Conservation (phyloP, 2,797 vertebrate species). For the Rhabdomys pumilio region DNA sequence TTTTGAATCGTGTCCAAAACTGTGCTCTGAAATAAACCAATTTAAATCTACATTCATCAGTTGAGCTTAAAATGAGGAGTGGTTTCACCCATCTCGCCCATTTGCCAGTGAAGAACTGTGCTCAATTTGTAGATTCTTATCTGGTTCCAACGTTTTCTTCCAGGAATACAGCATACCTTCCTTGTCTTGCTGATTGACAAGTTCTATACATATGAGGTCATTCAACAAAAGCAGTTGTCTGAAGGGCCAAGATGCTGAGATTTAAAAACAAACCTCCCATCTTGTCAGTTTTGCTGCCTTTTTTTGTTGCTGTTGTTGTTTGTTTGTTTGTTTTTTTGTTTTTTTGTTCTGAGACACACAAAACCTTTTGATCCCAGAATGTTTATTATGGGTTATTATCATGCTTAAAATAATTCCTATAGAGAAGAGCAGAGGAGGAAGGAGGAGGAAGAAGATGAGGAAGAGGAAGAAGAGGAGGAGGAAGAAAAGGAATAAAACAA, state of each 20-base stretch:
- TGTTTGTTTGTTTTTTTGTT: not conserved
- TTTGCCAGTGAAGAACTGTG: conserved; percentile 71
- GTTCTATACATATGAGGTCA: not conserved
- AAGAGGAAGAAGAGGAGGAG: no score
- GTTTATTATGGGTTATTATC: conserved; percentile 40
- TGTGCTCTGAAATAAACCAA: conserved; percentile 78
- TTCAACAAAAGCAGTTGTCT: not conserved
- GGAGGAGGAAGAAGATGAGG: no score
- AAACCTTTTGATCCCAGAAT: conserved; percentile 56
- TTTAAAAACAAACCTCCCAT: conserved; percentile 53
- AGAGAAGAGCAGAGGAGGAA: not conserved
- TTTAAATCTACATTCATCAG: conserved; percentile 83
- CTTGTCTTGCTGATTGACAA: conserved; percentile 65
- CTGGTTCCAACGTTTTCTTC: conserved; percentile 78
- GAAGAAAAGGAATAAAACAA: not conserved
- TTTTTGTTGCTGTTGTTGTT: no score
- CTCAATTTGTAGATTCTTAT: conserved; percentile 78
- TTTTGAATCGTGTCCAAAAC: conserved; percentile 76
- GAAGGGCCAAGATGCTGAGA: conserved; percentile 27
- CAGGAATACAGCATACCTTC: conserved; percentile 72
- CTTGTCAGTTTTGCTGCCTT: not conserved
- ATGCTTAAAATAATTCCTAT: not conserved
- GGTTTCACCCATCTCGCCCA: conserved; percentile 68
- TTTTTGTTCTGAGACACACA: conserved; percentile 40
- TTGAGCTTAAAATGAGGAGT: conserved; percentile 78